Base-by-base conservation (phyloP, 2,888 invertebrate genomes). In the Hemistola chrysoprasaria region DNA sequence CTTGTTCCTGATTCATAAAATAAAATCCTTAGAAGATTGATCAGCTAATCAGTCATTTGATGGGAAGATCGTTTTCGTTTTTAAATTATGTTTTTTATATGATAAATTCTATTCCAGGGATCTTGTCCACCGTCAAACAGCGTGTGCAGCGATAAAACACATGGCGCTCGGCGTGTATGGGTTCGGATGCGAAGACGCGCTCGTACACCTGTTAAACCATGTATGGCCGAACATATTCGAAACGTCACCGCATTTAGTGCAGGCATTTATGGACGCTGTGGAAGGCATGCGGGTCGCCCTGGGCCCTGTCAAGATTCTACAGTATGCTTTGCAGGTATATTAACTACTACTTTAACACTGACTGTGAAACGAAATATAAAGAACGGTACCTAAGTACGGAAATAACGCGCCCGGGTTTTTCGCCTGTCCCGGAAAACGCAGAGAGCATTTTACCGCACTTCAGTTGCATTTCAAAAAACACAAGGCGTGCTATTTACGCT, bases 211-310 rank as follows among this genome's bases (percentile, higher is more conserved):
- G 28, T 88, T 99, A 45, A 99, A 99, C 85, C 97, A 98, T 75
- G 98, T 99, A 11, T 99, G 99, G 99, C 99, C 99, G 6, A 99
- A 99, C 79, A 98, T 99, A 57, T 99, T 99, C 72, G 99, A 99
- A 90, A 99, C 98, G 0, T 98, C 98, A 7, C 99, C 99, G 8
- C 99, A 99, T 92, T 93, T 99, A 53, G 99, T 99, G 11, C 99
- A 99, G 85, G 98, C 99, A 0, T 99, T 99, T 82, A 98, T 99
- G 97, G 98, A 98, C 67, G 95, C 98, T 2, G 96, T 99, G 3
- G 99, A 99, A 78, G 99, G 99, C 7, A 93, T 99, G 89, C 86
- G 99, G 21, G 98, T 99, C 2, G 97, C 98, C 0, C 90, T 99
- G 24, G 99, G 99, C 3, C 98, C 99, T 1, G 94, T 98, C 40